Conservation (phyloP, 2,113 vertebrate species). For the Octodon degus region DNA sequence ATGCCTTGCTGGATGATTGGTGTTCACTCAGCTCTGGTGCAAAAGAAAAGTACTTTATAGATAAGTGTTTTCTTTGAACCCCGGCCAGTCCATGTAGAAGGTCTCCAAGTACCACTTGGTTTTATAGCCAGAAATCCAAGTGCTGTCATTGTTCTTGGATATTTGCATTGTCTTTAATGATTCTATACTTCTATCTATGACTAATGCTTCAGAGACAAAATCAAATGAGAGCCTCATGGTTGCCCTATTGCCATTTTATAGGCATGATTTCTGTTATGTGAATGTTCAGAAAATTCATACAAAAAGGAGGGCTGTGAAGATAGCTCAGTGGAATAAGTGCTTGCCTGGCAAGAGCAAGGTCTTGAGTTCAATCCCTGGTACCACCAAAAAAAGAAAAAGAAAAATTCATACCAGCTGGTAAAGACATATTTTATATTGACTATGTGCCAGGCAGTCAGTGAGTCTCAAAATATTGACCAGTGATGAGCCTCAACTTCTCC, state of each 20-base stretch:
- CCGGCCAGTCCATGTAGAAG: neutral
- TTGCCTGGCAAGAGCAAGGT: no score
- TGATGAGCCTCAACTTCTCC: neutral
- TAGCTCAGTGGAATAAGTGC: no score
- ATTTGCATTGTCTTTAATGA: neutral
- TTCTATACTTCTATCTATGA: neutral
- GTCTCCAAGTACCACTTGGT: neutral
- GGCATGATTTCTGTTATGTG: rapidly evolving
- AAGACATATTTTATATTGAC: neutral
- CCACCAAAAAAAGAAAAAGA: no score
- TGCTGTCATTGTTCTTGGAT: neutral
- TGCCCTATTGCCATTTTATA: neutral
- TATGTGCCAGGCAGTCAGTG: neutral
- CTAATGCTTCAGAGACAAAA: neutral
- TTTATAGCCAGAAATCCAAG: neutral
- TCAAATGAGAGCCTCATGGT: neutral
- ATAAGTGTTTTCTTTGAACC: neutral
- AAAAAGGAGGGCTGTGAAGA: no score
- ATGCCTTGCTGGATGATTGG: neutral
- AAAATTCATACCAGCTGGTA: neutral
- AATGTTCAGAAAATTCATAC: no score
- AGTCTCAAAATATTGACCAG: neutral
- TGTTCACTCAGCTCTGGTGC: neutral
- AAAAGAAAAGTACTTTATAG: neutral
- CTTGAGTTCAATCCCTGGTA: no score